These are phyloP conservation scores for Melanargia galathea DNA, from an alignment of 2,888 invertebrate genomes.

Conservation along the genomic window DNA sequence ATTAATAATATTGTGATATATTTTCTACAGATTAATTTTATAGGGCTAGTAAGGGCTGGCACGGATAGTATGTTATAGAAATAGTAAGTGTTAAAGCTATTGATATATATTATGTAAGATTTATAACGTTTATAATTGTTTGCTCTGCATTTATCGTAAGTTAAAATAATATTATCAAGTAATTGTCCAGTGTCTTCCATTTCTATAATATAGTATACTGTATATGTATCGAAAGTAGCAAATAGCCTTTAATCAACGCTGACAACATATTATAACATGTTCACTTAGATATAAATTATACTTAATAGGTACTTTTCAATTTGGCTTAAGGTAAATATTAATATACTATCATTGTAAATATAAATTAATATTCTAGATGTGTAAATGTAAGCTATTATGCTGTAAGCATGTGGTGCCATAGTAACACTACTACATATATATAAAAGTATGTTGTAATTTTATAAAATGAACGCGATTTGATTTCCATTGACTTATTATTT, in stretches of 20 bases:
- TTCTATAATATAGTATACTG: conserved; percentile 22
- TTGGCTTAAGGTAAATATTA: conserved; percentile 16
- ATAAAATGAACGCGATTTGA: conserved; percentile 31
- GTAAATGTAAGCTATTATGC: conserved; percentile 66
- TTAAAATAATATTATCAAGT: conserved; percentile 32
- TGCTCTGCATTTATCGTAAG: conserved; percentile 36
- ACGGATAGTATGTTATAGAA: conserved; percentile 42
- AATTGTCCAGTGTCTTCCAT: conserved; percentile 49
- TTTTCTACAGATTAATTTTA: conserved; percentile 57
- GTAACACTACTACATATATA: conserved; percentile 59
- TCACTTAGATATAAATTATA: conserved; percentile 24
- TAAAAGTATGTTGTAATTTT: conserved; percentile 58
- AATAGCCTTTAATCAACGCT: conserved; percentile 19
- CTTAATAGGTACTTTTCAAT: conserved; percentile 17
- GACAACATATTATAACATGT: conserved; percentile 19
- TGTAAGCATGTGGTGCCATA: conserved; percentile 81
- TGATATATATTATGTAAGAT: conserved; percentile 35
- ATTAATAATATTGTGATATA: conserved; percentile 74
- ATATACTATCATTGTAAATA: conserved; percentile 25
- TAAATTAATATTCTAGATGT: conserved; percentile 39
- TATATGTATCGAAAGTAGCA: conserved; percentile 24
- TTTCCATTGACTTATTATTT: conserved; percentile 28
- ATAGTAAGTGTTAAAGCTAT: conserved; percentile 35
- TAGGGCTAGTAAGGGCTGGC: conserved; percentile 60
- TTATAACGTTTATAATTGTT: conserved; percentile 40